Percentiles rank a stretch among this genome's conserved stretches.
These are phyloP conservation scores for Epinephelus coioides DNA, from an alignment of 2,797 vertebrate genomes.

Conservation along the genomic window DNA sequence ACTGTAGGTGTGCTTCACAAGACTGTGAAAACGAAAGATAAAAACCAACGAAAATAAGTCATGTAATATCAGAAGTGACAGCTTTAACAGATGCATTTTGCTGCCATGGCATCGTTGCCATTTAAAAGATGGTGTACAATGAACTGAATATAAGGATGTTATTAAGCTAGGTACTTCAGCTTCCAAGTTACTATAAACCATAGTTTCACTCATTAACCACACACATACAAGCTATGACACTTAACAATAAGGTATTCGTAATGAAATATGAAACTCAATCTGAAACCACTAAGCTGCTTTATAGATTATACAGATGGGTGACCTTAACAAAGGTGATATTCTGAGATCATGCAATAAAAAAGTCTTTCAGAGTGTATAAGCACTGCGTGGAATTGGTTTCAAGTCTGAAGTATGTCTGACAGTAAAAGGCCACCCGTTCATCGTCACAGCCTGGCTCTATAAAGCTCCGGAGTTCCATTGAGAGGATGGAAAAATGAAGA, in stretches of 20 bases:
- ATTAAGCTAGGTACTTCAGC: slow-evolving; percentile 40
- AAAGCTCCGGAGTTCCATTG: slow-evolving; percentile 37
- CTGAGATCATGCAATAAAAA: slow-evolving; percentile 37
- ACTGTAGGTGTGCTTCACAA: neutral
- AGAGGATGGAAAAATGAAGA: slow-evolving; percentile 41
- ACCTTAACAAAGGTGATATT: slow-evolving; percentile 66
- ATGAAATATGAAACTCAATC: slow-evolving; percentile 30
- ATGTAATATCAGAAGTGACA: slow-evolving; percentile 9
- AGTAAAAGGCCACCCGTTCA: slow-evolving; percentile 13
- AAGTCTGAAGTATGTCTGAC: slow-evolving; percentile 25
- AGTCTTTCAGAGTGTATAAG: neutral
- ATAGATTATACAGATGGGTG: slow-evolving; percentile 18
- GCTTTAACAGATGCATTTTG: neutral
- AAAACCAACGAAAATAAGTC: neutral
- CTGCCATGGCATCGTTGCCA: neutral
- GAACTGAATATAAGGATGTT: neutral
- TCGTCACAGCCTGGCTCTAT: slow-evolving; percentile 13
- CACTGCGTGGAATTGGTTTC: neutral
- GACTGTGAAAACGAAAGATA: no score
- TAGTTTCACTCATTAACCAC: neutral
- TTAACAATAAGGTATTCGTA: slow-evolving; percentile 6
- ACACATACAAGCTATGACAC: neutral
- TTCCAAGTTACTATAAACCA: slow-evolving; percentile 25
- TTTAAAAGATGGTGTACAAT: neutral
- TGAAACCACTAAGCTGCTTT: slow-evolving; percentile 30